Base-by-base conservation (phyloP, 1,140 invertebrate genomes). In the Pseudomyrmex flavicornis region DNA sequence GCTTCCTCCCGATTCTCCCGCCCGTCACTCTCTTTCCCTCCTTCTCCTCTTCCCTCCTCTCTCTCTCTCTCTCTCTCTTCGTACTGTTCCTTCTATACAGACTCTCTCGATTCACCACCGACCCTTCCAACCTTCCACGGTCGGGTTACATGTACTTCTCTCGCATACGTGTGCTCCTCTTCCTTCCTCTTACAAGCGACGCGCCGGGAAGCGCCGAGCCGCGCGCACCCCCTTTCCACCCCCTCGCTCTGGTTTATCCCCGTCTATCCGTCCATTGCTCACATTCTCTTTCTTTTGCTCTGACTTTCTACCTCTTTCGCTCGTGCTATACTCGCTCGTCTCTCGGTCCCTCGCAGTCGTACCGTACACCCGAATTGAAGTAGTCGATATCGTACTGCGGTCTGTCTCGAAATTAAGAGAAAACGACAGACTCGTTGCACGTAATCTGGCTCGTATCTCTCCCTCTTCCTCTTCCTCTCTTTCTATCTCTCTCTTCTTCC, bases 351-450 rank as follows among this genome's bases (percentile, higher is more conserved):
- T 90, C 91, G 86, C 88, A 85, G 13, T 17, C 17, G 17, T 44
- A 86, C 91, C 85, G 89, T 88, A 89, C 88, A 70, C 76, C 76
- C 90, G 85, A 92, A 93, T 92, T 93, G 90, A 92, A 93, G 92
- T 93, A 92, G 92, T 92, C 92, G 92, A 93, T 93, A 93, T 92
- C 91, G 92, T 92, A 91, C 91, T 92, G 91, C 92, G 91, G 92
- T 89, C 89, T 93, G 92, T 92, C 92, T 92, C 89, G 91, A 93
- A 93, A 93, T 93, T 93, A 93, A 93, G 91, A 92, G 89, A 90
- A 87, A 88, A 89, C 87, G 89, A 89, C 88, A 73, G 74, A 87
- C 83, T 70, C 76, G 83, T 79, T 52, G 68, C 56, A 44, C 58
- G 35, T 80, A 80, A 58, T 54, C 83, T 50, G 62, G 48, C 58